Evolutionary conservation across 2,888 invertebrate genomes (phyloP).

Genomic region (Oligia latruncula): DNA sequence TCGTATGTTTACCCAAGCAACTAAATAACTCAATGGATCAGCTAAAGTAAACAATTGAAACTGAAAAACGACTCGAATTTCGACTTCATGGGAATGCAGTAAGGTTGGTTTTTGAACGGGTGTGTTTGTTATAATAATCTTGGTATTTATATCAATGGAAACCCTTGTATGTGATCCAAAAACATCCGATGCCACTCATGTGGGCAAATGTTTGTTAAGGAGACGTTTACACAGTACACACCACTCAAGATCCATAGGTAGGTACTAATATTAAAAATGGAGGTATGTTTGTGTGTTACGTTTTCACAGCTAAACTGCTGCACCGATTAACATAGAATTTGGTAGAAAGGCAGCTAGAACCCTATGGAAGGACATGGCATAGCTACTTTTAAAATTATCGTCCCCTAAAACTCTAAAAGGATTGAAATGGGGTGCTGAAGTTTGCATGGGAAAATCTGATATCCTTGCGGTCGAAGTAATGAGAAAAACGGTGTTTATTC

Average conservation of each 20-base stretch:
- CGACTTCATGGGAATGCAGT: constrained; percentile 17
- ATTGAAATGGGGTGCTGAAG: not conserved
- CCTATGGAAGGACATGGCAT: not conserved
- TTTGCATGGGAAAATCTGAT: not conserved
- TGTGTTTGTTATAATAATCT: constrained; percentile 43
- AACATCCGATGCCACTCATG: constrained; percentile 83
- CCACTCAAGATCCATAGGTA: constrained; percentile 34
- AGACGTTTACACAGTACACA: constrained; percentile 61
- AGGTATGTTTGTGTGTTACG: constrained; percentile 1
- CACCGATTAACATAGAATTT: not conserved
- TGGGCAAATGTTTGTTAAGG: constrained; percentile 80
- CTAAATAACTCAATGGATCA: constrained; percentile 75
- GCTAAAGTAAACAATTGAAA: constrained; percentile 75
- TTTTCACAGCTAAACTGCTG: not conserved
- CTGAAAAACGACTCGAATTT: not conserved
- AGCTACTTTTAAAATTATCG: not conserved
- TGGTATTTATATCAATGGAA: constrained; percentile 79
- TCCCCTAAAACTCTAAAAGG: not conserved
- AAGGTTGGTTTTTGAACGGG: constrained; percentile 53
- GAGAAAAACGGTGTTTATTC: not conserved
- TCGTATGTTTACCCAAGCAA: constrained; percentile 77
- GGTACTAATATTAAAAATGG: not conserved
- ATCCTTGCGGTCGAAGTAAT: not conserved
- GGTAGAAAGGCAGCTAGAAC: not conserved
- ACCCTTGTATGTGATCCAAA: constrained; percentile 83